Evolutionary conservation across 2,797 vertebrate genomes (phyloP).

Genomic region (Australoheros facetus): DNA sequence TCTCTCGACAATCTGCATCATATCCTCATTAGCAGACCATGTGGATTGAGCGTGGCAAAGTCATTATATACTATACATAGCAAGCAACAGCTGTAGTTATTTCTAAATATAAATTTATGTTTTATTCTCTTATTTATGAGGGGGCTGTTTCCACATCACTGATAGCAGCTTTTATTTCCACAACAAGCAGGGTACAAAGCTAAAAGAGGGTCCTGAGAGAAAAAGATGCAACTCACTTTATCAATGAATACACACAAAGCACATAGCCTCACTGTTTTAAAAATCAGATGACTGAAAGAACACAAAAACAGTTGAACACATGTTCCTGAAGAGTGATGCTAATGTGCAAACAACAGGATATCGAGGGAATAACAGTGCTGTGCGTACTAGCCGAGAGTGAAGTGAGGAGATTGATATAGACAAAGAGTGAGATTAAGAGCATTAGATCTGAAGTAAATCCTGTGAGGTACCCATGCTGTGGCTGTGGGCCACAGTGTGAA

Average conservation of each 20-base stretch:
- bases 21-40: slow-evolving; percentile 34
- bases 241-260: slow-evolving; percentile 11
- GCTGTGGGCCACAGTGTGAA: slow-evolving; percentile 53
- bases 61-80: slow-evolving; percentile 29
- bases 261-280: neutral
- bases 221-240: slow-evolving; percentile 1
- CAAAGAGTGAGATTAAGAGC: slow-evolving; percentile 36
- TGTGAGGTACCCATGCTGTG: slow-evolving; percentile 47
- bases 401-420: slow-evolving; percentile 36
- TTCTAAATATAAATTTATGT: slow-evolving; percentile 29
- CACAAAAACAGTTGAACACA: slow-evolving; percentile 17
- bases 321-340: slow-evolving; percentile 11
- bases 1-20: slow-evolving; percentile 25
- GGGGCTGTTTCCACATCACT: slow-evolving; percentile 2
- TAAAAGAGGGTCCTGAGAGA: neutral
- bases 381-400: slow-evolving; percentile 24
- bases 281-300: slow-evolving; percentile 3
- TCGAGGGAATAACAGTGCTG: slow-evolving; percentile 24
- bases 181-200: neutral
- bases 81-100: slow-evolving; percentile 3
- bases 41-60: slow-evolving; percentile 26
- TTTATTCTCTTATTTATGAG: slow-evolving; percentile 17
- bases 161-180: slow-evolving; percentile 12
- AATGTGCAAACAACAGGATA: slow-evolving; percentile 28
- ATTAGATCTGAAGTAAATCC: slow-evolving; percentile 54